Evolutionary conservation across 2,113 vertebrate genomes (phyloP).

Genomic region (Dromiciops gliroides): DNA sequence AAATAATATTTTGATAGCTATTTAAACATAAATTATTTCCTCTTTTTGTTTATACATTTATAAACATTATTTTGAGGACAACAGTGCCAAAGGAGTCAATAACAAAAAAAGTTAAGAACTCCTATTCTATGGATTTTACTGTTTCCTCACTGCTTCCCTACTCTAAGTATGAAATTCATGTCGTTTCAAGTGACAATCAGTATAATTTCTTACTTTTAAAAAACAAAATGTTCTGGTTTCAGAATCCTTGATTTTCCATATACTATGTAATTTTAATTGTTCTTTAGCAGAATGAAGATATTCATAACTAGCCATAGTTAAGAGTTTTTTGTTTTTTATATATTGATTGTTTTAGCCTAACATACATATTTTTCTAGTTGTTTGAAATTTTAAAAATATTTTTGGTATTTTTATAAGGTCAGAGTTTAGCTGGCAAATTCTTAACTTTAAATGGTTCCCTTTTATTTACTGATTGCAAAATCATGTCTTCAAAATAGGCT

Average conservation of each 20-base stretch:
- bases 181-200: not conserved
- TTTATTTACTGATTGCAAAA: not conserved
- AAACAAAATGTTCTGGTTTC: not conserved
- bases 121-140: not conserved
- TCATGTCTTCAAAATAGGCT: not conserved
- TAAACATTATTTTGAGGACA: not conserved
- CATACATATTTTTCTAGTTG: constrained; percentile 13
- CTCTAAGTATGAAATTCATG: not conserved
- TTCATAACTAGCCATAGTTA: constrained; percentile 6
- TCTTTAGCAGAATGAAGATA: not conserved
- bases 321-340: constrained; percentile 24
- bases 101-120: not conserved
- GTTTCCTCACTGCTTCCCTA: not conserved
- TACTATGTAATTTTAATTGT: not conserved
- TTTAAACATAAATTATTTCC: no score
- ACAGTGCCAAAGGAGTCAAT: not conserved
- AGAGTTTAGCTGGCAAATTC: constrained; percentile 6
- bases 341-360: not conserved
- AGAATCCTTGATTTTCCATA: not conserved
- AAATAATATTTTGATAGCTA: no score
- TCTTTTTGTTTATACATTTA: no score
- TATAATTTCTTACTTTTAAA: not conserved
- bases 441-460: constrained; percentile 15
- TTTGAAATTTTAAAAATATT: constrained; percentile 3
- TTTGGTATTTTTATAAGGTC: not conserved